Conservation (phyloP, 2,113 vertebrate species). For the Naja naja region DNA sequence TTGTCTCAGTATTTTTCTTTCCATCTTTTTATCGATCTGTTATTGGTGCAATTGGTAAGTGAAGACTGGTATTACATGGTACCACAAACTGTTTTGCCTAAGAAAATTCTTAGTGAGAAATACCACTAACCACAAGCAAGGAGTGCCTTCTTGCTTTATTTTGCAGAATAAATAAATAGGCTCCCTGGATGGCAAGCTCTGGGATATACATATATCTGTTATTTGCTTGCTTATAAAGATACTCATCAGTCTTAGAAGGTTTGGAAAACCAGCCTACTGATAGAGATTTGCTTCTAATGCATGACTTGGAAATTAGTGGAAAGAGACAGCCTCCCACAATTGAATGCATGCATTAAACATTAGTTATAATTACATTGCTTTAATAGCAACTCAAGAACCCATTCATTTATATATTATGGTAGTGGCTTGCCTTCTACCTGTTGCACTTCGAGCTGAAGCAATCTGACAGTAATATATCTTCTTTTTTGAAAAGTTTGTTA, state of each 20-base stretch:
- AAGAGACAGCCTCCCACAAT: constrained; percentile 1
- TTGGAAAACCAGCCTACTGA: background rate
- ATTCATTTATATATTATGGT: constrained; percentile 22
- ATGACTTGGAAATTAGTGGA: background rate
- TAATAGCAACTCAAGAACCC: constrained; percentile 14
- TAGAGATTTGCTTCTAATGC: background rate
- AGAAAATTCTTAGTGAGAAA: background rate
- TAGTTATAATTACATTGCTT: constrained; percentile 14
- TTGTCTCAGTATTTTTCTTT: background rate
- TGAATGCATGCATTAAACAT: constrained; percentile 21
- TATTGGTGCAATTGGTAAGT: background rate
- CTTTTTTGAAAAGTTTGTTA: constrained; percentile 22
- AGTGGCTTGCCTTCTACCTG: background rate
- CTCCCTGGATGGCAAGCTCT: background rate
- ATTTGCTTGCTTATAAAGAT: background rate
- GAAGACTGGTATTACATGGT: background rate
- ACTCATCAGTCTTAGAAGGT: background rate
- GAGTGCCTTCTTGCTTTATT: background rate
- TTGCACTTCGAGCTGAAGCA: constrained; percentile 15
- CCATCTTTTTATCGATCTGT: background rate
- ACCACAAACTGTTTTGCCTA: background rate
- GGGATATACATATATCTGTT: background rate
- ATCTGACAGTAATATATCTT: background rate
- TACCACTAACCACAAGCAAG: background rate
- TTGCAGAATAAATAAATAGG: background rate